Evolutionary conservation across 2,888 invertebrate species (phyloP).

Genomic region (Brachypterus glaber): DNA sequence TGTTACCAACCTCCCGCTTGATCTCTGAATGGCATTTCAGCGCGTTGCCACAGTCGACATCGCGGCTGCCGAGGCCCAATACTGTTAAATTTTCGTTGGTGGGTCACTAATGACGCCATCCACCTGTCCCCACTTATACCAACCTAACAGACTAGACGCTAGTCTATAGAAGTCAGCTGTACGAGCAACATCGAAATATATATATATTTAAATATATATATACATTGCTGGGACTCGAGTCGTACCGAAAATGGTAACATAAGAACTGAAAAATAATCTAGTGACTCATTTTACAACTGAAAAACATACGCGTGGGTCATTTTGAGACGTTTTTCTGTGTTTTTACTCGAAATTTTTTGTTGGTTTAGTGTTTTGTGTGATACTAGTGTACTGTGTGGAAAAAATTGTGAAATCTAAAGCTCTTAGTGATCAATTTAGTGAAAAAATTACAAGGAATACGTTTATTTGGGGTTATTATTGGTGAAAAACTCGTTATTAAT

Average conservation of each 20-base stretch:
- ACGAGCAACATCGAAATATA: no score
- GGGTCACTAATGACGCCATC: constrained; percentile 18
- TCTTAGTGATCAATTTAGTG: no score
- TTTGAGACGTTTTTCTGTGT: no score
- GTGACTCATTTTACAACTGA: constrained; percentile 5
- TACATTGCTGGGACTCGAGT: constrained; percentile 11
- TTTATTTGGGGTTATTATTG: no score
- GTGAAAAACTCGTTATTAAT: no score
- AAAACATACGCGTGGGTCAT: no score
- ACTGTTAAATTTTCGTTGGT: constrained; percentile 19
- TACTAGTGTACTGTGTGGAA: constrained; percentile 13
- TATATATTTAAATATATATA: no score
- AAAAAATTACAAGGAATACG: no score
- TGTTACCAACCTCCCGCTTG: no score
- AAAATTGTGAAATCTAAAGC: no score
- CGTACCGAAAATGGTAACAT: constrained; percentile 14
- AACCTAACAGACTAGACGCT: constrained; percentile 15
- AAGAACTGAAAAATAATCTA: constrained; percentile 3
- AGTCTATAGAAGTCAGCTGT: constrained; percentile 17
- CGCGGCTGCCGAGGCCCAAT: constrained; percentile 20
- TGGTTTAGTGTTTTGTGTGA: no score
- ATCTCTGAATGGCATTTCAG: constrained; percentile 1
- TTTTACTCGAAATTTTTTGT: no score
- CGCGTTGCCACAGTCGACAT: constrained; percentile 10
- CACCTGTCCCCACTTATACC: constrained; percentile 19